Base-by-base conservation (phyloP, 2,888 invertebrate genomes). In the Torymus aiolomorphi region DNA sequence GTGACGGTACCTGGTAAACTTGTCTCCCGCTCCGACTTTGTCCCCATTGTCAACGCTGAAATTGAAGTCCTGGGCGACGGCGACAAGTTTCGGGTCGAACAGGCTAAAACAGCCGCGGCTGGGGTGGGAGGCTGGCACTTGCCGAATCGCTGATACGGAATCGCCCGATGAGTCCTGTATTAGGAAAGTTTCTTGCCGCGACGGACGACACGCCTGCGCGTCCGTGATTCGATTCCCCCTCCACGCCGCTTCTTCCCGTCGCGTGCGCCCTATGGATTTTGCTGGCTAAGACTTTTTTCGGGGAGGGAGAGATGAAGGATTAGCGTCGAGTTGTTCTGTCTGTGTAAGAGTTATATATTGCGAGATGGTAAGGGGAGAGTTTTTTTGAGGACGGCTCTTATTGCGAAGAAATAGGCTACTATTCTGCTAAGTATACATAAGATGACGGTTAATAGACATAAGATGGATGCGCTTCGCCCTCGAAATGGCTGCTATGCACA, bases 71-170 rank as follows among this genome's bases (percentile, higher is more conserved):
- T 49, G 14, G 59, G 16, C 3, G 20, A 24, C 31, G 66, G 13
- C 51, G 61, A 16, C 59, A 56, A 73, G 73, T 74, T 77, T 65
- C 52, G 56, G n/a, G 16, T 59, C 12, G 51, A 70, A 52, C 63
- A 71, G 24, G 71, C 16, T 31, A 56, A 77, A 59, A 57, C 57
- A 52, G 63, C 31, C 59, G 18, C 16, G 8, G n/a, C n/a, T 18
- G 61, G 12, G 42, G 12, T 18, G 14, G 62, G n/a, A 13, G n/a
- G 20, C 4, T n/a, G 63, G 52, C 18, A 67, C 52, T 66, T 54
- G 61, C 67, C 24, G 59, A 74, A 79, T 74, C 57, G 69, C 67
- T 78, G 78, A 74, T 70, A 79, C 69, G 62, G 20, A 57, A 73
- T 79, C 59, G 56, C 62, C 63, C 56, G 57, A 75, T 62, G 76